Percentiles rank a stretch among this genome's conserved stretches.
Conservation (phyloP, 2,797 vertebrate species). For the Myotis daubentonii region DNA sequence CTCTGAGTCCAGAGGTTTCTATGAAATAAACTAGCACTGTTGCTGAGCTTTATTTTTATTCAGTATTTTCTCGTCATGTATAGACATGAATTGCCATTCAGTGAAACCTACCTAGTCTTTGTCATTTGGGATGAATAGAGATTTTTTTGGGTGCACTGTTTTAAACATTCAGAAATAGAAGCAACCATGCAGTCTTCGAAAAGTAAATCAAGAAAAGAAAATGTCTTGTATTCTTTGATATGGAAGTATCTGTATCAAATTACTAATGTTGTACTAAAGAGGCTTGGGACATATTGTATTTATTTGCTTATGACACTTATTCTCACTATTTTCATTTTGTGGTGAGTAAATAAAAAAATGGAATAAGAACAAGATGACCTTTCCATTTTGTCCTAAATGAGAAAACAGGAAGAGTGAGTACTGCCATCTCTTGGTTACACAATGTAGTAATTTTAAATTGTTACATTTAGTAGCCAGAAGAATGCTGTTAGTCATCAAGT, state of each 20-base stretch:
- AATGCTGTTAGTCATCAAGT: slow-evolving; percentile 42
- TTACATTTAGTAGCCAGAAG: background rate
- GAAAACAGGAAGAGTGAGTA: slow-evolving; percentile 58
- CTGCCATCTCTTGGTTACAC: slow-evolving; percentile 58
- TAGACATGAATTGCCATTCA: background rate
- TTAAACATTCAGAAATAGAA: slow-evolving; percentile 44
- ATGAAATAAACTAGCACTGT: background rate
- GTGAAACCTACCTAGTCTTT: background rate
- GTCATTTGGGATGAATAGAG: background rate
- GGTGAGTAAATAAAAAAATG: slow-evolving; percentile 32
- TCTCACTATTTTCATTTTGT: slow-evolving; percentile 20
- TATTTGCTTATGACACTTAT: slow-evolving; percentile 27
- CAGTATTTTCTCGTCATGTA: background rate
- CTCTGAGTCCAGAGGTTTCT: background rate
- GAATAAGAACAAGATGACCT: slow-evolving; percentile 28
- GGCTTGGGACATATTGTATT: background rate
- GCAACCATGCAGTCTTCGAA: background rate
- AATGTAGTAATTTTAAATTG: background rate
- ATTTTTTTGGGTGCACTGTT: background rate
- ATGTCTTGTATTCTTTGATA: background rate
- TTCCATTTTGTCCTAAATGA: slow-evolving; percentile 13
- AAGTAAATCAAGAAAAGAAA: slow-evolving; percentile 25
- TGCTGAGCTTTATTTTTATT: background rate
- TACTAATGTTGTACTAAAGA: background rate
- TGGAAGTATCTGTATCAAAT: background rate